Conservation (phyloP, 2,888 invertebrate species). For the Cenopis cana region DNA sequence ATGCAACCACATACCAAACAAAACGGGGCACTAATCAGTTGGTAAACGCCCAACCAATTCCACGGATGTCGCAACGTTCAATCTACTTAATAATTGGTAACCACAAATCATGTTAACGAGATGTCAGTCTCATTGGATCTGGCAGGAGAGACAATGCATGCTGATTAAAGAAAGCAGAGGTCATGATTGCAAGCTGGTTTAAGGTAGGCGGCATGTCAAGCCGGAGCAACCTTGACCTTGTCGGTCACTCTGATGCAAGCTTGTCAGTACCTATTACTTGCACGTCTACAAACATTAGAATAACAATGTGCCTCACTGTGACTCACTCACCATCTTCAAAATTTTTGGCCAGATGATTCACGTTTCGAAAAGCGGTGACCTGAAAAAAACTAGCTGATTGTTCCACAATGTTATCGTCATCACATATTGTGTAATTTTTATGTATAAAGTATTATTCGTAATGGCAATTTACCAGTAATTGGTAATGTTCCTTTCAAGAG, state of each 20-base stretch:
- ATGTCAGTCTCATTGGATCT: slow-evolving; percentile 30
- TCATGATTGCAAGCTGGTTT: slow-evolving; percentile 41
- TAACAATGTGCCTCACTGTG: slow-evolving; percentile 39
- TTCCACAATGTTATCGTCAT: not conserved
- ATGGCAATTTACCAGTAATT: no score
- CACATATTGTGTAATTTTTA: no score
- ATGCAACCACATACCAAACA: slow-evolving; percentile 39
- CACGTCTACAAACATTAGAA: slow-evolving; percentile 37
- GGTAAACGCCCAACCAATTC: slow-evolving; percentile 37
- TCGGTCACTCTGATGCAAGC: slow-evolving; percentile 56
- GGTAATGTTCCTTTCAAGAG: not conserved
- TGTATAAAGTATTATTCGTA: no score
- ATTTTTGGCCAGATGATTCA: slow-evolving; percentile 9
- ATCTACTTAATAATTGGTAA: slow-evolving; percentile 44
- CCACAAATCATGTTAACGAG: slow-evolving; percentile 44
- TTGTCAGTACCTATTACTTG: slow-evolving; percentile 39
- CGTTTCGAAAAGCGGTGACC: not conserved
- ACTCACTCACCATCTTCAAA: slow-evolving; percentile 26
- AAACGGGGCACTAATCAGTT: slow-evolving; percentile 36
- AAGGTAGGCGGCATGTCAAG: slow-evolving; percentile 35
- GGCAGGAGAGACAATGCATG: slow-evolving; percentile 35
- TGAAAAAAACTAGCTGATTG: not conserved
- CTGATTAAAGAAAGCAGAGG: slow-evolving; percentile 47
- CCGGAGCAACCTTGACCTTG: slow-evolving; percentile 61
- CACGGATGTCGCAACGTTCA: slow-evolving; percentile 42